Conservation (phyloP, 2,888 invertebrate genomes). For the Drosophila vallismaia region DNA sequence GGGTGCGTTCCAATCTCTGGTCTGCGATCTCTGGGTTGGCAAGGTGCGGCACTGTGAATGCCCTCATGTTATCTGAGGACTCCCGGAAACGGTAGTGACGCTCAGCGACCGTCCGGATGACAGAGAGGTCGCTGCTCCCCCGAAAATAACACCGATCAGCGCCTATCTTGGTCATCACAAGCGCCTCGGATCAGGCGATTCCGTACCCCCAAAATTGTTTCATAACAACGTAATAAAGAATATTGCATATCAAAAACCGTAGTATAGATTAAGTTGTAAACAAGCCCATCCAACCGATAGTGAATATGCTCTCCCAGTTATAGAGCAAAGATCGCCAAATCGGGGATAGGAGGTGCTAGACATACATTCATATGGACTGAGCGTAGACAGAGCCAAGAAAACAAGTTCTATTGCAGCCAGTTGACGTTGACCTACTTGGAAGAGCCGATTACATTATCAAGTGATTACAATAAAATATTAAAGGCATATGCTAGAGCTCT, state of each 20-base stretch:
- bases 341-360: constrained; percentile 2
- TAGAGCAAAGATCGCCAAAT: constrained; percentile 19
- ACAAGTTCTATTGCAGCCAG: constrained; percentile 23
- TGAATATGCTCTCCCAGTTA: constrained; percentile 5
- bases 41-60: constrained; percentile 20
- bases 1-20: neutral
- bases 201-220: no score
- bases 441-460: constrained; percentile 1
- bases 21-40: neutral
- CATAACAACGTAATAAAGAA: no score
- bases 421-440: constrained; percentile 33
- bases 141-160: neutral
- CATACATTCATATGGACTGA: neutral
- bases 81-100: neutral
- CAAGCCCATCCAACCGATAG: neutral
- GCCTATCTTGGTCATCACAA: neutral
- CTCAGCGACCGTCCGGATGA: neutral
- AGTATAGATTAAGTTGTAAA: constrained; percentile 12
- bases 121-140: neutral
- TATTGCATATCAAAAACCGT: neutral
- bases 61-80: constrained; percentile 12
- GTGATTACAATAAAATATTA: neutral
- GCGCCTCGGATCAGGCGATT: neutral
- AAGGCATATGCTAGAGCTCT: neutral
- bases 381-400: constrained; percentile 17